Conservation (phyloP, 2,888 invertebrate genomes). For the Diarsia dahlii region DNA sequence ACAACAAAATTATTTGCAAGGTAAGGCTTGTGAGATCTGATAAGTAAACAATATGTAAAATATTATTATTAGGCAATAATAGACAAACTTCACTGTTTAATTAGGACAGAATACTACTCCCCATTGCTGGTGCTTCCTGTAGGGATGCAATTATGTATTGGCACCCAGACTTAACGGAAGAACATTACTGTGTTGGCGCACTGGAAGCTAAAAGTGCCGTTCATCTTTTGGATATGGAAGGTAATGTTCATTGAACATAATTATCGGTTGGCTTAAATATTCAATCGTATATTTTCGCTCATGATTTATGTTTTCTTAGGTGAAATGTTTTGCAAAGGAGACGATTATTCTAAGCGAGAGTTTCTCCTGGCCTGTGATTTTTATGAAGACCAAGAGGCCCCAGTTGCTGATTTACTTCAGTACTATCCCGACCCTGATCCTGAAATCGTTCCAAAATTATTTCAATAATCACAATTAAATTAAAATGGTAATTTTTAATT, state of each 20-base stretch:
- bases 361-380: slow-evolving; percentile 87
- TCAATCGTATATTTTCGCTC: no score
- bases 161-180: slow-evolving; percentile 87
- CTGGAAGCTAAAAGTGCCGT: slow-evolving; percentile 85
- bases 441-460: slow-evolving; percentile 83
- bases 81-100: neutral
- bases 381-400: slow-evolving; percentile 88
- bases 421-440: slow-evolving; percentile 88
- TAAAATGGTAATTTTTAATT: neutral
- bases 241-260: slow-evolving; percentile 64
- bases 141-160: slow-evolving; percentile 89
- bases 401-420: slow-evolving; percentile 86
- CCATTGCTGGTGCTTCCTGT: slow-evolving; percentile 86
- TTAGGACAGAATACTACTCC: slow-evolving; percentile 86
- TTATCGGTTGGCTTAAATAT: neutral
- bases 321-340: slow-evolving; percentile 88
- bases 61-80: neutral
- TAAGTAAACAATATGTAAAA: neutral
- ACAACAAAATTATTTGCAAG: slow-evolving; percentile 88
- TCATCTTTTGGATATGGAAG: slow-evolving; percentile 86
- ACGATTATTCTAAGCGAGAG: slow-evolving; percentile 88
- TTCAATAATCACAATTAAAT: slow-evolving; percentile 51
- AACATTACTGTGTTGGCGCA: slow-evolving; percentile 88
- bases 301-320: slow-evolving; percentile 71
- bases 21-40: slow-evolving; percentile 64